Base-by-base conservation (phyloP, 2,888 invertebrate genomes). In the Crossocerus cetratus region DNA sequence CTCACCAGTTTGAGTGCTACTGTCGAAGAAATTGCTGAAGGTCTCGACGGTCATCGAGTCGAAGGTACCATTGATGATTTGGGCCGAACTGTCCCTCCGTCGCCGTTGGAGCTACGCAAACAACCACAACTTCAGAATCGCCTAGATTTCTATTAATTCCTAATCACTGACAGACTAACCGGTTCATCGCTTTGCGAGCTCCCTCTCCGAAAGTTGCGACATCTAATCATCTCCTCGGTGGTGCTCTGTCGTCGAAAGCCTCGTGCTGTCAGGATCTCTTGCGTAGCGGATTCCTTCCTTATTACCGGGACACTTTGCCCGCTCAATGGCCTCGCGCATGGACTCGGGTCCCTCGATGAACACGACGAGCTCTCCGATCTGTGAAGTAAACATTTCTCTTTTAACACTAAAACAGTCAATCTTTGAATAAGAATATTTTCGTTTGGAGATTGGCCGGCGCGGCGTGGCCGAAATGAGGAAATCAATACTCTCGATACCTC, bases 11-110 rank as follows among this genome's bases (percentile, higher is more conserved):
- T 97, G 97, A 23, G 97, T 97, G 90, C 97, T 96, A 81, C 96
- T 96, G 91, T 97, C 97, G 89, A 97, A 97, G 90, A 97, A 96
- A 0, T 97, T 97, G 91, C 96, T 96, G 3, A 97, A 96, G 2
- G 97, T 97, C 90, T 97, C 97, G 23, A 97, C 96, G 0, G 97
- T 97, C 97, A 97, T 97, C 45, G 97, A 96, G 42, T 96, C 96
- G 79, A 97, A 94, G 23, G 97, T 97, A 16, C 97, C 97, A 87
- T 97, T 97, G 65, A 96, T 94, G 86, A 97, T 97, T 91, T 97
- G 97, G 0, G 97, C 96, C 56, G 95, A 94, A 1, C 97, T 97
- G 88, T 97, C 97, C 13, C 96, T 91, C 1, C 96, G 92, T 0
- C 96, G 96, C 18, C 95, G 86, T 76, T 90, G 90, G 22, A 89